Evolutionary conservation across 1,140 invertebrate genomes (phyloP), one percentile per base, ranked within the genome.

Genomic region (Lethocerus indicus): DNA sequence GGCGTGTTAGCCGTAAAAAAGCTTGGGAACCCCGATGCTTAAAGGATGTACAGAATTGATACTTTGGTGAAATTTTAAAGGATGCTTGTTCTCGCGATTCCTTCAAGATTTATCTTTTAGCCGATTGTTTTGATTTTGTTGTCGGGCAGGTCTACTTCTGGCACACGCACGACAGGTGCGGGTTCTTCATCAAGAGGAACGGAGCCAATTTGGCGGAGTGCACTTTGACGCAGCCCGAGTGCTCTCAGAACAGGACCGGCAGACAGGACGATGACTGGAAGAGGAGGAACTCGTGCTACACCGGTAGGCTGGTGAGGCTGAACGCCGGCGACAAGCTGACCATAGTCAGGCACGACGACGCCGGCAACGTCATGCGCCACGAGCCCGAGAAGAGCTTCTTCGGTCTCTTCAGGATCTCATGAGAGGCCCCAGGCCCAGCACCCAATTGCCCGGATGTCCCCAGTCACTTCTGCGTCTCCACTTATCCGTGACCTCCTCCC

Each of bases 351-450:
- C 53, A 66, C 16, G 67, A 66, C 49, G 57, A 57, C 1, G n/a
- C n/a, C 16, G 67, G 65, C 49, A 51, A 66, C 49, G 56, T 57
- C 3, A 27, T 64, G 32, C 56, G 66, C 20, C 64, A 60, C 46
- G 59, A 66, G 49, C 61, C 64, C 6, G 60, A 63, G 25, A 67
- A 67, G 47, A 67, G 64, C 40, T 67, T 65, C 57, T 64, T 67
- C 52, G 65, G 65, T 5, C 53, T 67, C 14, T 62, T 64, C 51
- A 63, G 39, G 23, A 48, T 53, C 16, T 21, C 35, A n/a, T n/a
- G n/a, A n/a, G n/a, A n/a, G n/a, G n/a, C n/a, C 14, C 13, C 12
- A 18, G 24, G n/a, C 13, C 42, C 23, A 27, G 27, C 42, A 14
- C 4, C 3, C 1, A 21, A 39, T 20, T 20, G 23, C 23, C 3